These are phyloP conservation scores for Solen grandis DNA, from an alignment of 1,140 invertebrate species.

Conservation along the genomic window DNA sequence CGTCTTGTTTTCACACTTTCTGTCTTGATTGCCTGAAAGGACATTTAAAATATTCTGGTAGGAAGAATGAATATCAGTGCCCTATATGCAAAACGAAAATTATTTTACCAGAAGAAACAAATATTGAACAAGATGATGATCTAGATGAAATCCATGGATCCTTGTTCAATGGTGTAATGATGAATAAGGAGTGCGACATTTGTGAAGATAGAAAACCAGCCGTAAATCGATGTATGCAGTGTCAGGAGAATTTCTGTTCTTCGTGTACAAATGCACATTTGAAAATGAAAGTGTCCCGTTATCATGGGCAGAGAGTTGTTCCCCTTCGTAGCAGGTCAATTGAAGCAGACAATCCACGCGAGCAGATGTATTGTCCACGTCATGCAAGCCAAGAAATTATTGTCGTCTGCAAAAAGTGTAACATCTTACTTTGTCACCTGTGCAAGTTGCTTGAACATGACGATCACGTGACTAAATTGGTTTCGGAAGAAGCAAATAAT, in stretches of 20 bases:
- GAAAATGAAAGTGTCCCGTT: conserved; percentile 45
- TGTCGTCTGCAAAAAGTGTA: conserved; percentile 27
- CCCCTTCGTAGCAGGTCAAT: too few species aligned
- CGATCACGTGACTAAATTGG: conserved; percentile 30
- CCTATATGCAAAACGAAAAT: conserved; percentile 29
- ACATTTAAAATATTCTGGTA: conserved; percentile 1
- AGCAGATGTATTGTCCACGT: conserved; percentile 7
- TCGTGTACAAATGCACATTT: conserved; percentile 41
- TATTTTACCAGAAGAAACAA: conserved; percentile 6
- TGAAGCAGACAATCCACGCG: neutral
- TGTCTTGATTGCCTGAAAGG: conserved; percentile 21
- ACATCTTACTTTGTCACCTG: conserved; percentile 10
- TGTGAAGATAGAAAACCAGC: conserved; percentile 27
- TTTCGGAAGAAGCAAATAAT: conserved; percentile 39
- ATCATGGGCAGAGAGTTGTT: conserved; percentile 29
- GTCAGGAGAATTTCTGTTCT: conserved; percentile 24
- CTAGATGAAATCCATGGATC: neutral
- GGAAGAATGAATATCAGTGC: conserved; percentile 9
- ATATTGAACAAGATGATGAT: neutral
- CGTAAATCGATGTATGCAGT: conserved; percentile 41
- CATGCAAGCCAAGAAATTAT: conserved; percentile 27
- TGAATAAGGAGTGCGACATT: conserved; percentile 19
- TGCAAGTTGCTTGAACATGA: conserved; percentile 37
- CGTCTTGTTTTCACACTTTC: conserved; percentile 41
- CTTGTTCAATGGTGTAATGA: neutral